Evolutionary conservation across 1,140 invertebrate species (phyloP).

Genomic region (Drosophila obscura): DNA sequence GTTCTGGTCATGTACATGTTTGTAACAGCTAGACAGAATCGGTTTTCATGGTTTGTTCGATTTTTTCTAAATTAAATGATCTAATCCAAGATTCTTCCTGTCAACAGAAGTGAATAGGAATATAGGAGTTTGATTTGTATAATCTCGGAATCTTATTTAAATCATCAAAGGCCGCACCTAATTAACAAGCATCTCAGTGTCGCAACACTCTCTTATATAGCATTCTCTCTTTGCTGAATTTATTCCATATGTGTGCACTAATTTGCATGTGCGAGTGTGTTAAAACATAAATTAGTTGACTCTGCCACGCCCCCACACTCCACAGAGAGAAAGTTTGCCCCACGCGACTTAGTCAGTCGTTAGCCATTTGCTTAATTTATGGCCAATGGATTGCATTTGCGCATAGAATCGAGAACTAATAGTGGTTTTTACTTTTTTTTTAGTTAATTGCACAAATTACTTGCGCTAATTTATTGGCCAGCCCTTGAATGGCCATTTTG

Average conservation of each 20-base stretch:
- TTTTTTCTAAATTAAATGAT: too few species aligned
- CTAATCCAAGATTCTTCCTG: too few species aligned
- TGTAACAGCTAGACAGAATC: too few species aligned
- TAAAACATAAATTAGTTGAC: constrained; percentile 69
- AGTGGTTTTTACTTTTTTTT: constrained; percentile 48
- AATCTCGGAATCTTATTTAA: too few species aligned
- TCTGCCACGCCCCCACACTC: constrained; percentile 22
- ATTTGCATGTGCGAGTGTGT: constrained; percentile 75
- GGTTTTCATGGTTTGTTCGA: too few species aligned
- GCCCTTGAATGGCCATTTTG: constrained; percentile 37
- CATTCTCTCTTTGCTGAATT: too few species aligned
- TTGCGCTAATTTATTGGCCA: constrained; percentile 63
- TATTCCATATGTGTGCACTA: constrained; percentile 41
- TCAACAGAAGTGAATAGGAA: too few species aligned
- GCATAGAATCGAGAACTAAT: constrained; percentile 45
- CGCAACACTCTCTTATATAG: too few species aligned
- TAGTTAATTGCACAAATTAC: constrained; percentile 74
- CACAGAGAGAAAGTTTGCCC: constrained; percentile 8
- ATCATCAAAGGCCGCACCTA: too few species aligned
- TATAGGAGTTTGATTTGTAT: too few species aligned
- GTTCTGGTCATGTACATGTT: too few species aligned
- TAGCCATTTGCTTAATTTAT: constrained; percentile 50
- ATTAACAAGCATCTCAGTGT: too few species aligned
- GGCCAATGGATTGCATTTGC: constrained; percentile 58
- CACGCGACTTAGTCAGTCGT: constrained; percentile 31